Evolutionary conservation across 1,140 invertebrate genomes (phyloP), one percentile per base, ranked within the genome.

Genomic region (Zaprionus gabonicus): DNA sequence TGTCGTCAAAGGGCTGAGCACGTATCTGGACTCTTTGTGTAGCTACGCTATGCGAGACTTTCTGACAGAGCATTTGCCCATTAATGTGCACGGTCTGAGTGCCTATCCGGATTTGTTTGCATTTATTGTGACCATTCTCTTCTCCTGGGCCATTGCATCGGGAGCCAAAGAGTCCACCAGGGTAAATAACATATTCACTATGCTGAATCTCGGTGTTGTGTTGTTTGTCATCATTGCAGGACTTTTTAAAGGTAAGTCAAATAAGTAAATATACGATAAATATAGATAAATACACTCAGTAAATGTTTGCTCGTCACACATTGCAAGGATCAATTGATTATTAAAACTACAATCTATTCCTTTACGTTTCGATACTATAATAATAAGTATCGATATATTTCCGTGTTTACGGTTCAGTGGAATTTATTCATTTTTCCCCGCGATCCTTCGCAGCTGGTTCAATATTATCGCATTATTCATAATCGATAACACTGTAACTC

Each of bases 151-250:
- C 27, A 94, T 99, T 6, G 95, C 95, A 1, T 92, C 96, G 34
- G 98, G 98, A 3, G 98, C 98, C 7, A 97, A 96, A 81, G 97
- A 99, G 92, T 98, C 98, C 0, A 96, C 97, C 1, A 94, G 95
- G 38, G 94, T 99, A 51, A 99, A 99, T 92, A 99, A 98, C 80
- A 93, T 98, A 7, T 99, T 99, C 90, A 98, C 98, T 0, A 93
- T 95, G 1, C 93, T 99, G 10, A 99, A 99, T 93, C 91, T 99
- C 41, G 68, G 95, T 2, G 97, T 98, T 1, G 96, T 99, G 9
- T 63, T 95, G 0, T 96, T 97, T 71, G 96, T 98, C 4, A 94
- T 99, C 3, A 94, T 98, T 9, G 95, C 96, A 70, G 98, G 98
- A 1, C 93, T 96, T 1, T 95, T 97, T 12, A 97, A 97, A 93